Evolutionary conservation across 2,113 vertebrate genomes (phyloP), one percentile per base, ranked within the genome.

Genomic region (Trogon surrucura): DNA sequence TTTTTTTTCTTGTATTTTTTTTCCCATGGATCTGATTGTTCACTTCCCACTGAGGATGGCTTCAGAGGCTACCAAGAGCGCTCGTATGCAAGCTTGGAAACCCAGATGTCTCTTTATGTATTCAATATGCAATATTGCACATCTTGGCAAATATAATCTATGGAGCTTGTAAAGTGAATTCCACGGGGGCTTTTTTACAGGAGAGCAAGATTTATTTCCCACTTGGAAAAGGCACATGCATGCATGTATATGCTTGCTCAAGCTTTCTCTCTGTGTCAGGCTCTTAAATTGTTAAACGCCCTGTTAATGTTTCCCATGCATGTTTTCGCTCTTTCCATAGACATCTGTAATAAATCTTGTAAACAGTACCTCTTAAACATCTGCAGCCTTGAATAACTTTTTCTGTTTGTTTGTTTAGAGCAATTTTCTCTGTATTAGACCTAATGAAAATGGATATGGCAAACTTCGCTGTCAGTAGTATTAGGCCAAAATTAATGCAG

Each of bases 371-470:
- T 95, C 88, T 71, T 82, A 61, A 77, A 85, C 62, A 60, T 60
- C 82, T 95, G 91, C 67, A 87, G 80, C 80, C 38, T 94, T 67
- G 80, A 87, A 89, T 93, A 81, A 84, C 85, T 91, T 78, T 54
- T 60, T 94, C 85, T 97, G 89, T 96, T 92, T 80, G 96, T 94
- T 96, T 91, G 93, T 97, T 56, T 98, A 99, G 99, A 98, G 98
- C 98, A 8, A 99, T 99, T 91, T 99, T 99, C 97, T 98, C 98
- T 51, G 98, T 99, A 32, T 96, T 99, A 97, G 99, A 99, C 97
- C 97, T 99, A 75, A 99, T 99, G 99, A 99, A 99, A 97, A 96
- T 99, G 81, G 99, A 99, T 97, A 99, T 99, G 99, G 99, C 99
- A 29, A 99, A 99, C 98, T 99, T 99, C 93, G 98, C 99, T 61